Base-by-base conservation (phyloP, 2,888 invertebrate species). In the Nasonia oneida region DNA sequence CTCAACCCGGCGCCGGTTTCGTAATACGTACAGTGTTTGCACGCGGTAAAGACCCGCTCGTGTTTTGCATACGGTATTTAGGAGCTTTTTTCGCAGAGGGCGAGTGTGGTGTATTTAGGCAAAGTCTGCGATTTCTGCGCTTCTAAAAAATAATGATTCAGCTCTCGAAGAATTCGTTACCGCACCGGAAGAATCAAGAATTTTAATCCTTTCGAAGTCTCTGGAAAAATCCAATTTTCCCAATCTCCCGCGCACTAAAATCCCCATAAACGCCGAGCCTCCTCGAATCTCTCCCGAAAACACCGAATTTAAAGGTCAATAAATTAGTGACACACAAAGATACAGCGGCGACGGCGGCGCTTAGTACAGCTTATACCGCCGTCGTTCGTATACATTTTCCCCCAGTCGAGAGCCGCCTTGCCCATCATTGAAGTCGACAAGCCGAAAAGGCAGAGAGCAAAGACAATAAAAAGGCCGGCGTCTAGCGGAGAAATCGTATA, bases 401-500 rank as follows among this genome's bases (percentile, higher is more conserved):
- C 0, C 53, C 3, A 29, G 23, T 15, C 2, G 4, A 5, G 10
- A 2, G 29, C 29, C 29, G 47, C 67, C 18, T 23, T 8, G 39
- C 39, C n/a, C 75, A 57, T 73, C 57, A 81, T 81, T 29, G 39
- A 42, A 73, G 37, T 4, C 64, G 75, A 61, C 64, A 39, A 74
- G 50, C 50, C 29, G 23, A 70, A 53, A 61, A 47, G 71, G 53
- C n/a, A 50, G 50, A 67, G 67, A 67, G 18, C 53, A 83, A 85
- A 87, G 87, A 83, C 77, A 87, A 87, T 85, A 84, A 86, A 86
- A 64, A 53, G 42, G 47, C 29, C 74, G 47, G 67, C 70, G 75
- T 47, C 15, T 29, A 39, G 39, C 23, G 42, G 47, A 74, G 78
- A 83, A 83, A 78, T 80, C 47, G 75, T 74, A 47, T 47, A 85